Base-by-base conservation (phyloP, 2,888 invertebrate species). In the Endotricha flammealis region DNA sequence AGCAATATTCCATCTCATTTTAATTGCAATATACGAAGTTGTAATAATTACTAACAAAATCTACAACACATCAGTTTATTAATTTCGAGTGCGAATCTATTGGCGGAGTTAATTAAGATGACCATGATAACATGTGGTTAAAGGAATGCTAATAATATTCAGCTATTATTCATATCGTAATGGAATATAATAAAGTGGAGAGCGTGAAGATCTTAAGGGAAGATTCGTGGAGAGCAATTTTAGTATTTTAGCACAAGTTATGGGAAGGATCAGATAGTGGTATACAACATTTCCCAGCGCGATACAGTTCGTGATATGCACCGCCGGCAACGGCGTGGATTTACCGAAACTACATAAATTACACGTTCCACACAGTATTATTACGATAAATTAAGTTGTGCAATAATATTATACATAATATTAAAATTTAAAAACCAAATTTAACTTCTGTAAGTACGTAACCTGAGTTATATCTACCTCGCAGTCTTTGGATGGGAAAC, bases 201-300 rank as follows among this genome's bases (percentile, higher is more conserved):
- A 82, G 79, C 85, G 80, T 80, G 82, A 86, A 86, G 85, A 86
- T 86, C 73, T 68, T 60, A 61, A 59, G 63, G 61, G 69, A 72
- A 77, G 85, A 86, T 85, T 82, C 81, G 71, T 64, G 61, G 64
- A 75, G 76, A 73, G 83, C 73, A 82, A 80, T 83, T 83, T 83
- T 81, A 82, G 78, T 77, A 77, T 80, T 81, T 72, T 74, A 70
- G 67, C 73, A 70, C 77, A 76, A 82, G 75, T 80, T 83, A 85
- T 81, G 70, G 72, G 67, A 68, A 62, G 74, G 75, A 85, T 83
- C 85, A 68, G 85, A 86, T 86, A 82, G 74, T 71, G 68, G n/a
- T 64, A 52, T 62, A 68, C 68, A 71, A 74, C 70, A 67, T 75
- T 77, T 75, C 70, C 66, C 66, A 62, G 64, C 69, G 68, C 64